phyloP scores from a whole-genome alignment of 2,888 invertebrate species.

The Caenorhabditis sp. region DNA sequence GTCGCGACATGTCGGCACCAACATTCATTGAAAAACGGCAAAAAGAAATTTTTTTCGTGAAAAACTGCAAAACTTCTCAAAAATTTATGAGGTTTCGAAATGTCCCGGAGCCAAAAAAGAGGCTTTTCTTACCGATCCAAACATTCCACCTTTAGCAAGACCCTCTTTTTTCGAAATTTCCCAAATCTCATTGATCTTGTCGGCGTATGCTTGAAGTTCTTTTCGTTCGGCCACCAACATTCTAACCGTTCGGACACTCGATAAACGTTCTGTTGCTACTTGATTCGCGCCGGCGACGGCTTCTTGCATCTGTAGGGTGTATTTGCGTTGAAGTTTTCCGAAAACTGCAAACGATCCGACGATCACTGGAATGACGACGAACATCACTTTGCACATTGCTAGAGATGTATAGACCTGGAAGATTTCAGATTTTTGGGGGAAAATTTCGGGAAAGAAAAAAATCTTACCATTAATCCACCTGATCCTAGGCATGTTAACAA shows the following conservation, averaged over 20 bases:
- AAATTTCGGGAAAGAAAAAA: too few species aligned
- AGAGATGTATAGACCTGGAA: conserved; percentile 87
- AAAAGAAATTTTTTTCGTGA: too few species aligned
- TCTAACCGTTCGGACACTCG: conserved; percentile 90
- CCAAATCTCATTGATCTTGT: conserved; percentile 80
- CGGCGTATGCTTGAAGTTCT: conserved; percentile 76
- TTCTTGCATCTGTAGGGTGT: conserved; percentile 81
- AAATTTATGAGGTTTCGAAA: too few species aligned
- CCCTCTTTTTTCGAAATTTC: conserved; percentile 86
- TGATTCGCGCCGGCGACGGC: conserved; percentile 77
- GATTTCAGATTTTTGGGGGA: not conserved
- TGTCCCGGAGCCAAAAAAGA: too few species aligned
- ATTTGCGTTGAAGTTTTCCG: conserved; percentile 82
- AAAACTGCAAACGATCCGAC: conserved; percentile 81
- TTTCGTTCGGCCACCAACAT: conserved; percentile 85
- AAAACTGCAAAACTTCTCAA: too few species aligned
- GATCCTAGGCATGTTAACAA: conserved; percentile 86
- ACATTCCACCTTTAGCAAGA: conserved; percentile 86
- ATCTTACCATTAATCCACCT: conserved; percentile 90
- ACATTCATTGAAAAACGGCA: too few species aligned
- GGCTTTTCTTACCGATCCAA: conserved; percentile 82
- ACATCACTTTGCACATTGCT: conserved; percentile 84
- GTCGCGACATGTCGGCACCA: too few species aligned
- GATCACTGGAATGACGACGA: conserved; percentile 88
- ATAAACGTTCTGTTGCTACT: conserved; percentile 86